phyloP scores from a whole-genome alignment of 2,888 invertebrate genomes.

The Tenthredo distinguenda region DNA sequence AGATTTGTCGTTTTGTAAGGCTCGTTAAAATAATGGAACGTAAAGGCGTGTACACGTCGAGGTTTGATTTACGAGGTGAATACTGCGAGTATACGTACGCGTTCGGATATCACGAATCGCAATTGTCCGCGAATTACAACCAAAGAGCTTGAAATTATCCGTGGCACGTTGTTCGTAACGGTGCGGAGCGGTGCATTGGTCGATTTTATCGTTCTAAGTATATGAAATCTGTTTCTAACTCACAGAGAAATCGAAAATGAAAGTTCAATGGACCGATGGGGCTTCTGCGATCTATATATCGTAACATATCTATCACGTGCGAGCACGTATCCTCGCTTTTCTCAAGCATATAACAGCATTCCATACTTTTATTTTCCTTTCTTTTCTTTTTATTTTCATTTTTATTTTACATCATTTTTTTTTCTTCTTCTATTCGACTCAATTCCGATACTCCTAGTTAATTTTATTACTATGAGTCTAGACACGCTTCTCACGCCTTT shows the following conservation, averaged over 20 bases:
- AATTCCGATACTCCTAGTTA: background rate
- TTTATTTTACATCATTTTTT: background rate
- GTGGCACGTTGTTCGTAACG: background rate
- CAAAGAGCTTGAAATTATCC: background rate
- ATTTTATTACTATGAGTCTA: background rate
- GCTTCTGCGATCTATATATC: background rate
- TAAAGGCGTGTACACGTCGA: background rate
- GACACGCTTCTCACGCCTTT: slow-evolving; percentile 8
- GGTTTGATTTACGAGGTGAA: background rate
- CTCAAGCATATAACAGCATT: background rate
- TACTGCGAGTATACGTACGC: background rate
- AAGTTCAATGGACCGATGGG: slow-evolving; percentile 11
- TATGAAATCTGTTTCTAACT: slow-evolving; percentile 17
- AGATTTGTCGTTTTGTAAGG: background rate
- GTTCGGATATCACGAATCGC: background rate
- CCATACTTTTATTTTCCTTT: background rate
- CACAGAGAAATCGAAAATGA: slow-evolving; percentile 36
- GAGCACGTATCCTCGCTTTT: background rate
- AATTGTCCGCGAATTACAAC: background rate
- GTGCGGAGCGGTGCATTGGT: background rate
- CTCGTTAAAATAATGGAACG: background rate
- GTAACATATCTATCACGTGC: background rate
- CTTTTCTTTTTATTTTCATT: background rate
- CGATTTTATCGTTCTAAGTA: background rate
- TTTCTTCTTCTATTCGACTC: slow-evolving; percentile 18